Base-by-base conservation (phyloP, 2,888 invertebrate genomes). In the Ichneumoninae sp. region DNA sequence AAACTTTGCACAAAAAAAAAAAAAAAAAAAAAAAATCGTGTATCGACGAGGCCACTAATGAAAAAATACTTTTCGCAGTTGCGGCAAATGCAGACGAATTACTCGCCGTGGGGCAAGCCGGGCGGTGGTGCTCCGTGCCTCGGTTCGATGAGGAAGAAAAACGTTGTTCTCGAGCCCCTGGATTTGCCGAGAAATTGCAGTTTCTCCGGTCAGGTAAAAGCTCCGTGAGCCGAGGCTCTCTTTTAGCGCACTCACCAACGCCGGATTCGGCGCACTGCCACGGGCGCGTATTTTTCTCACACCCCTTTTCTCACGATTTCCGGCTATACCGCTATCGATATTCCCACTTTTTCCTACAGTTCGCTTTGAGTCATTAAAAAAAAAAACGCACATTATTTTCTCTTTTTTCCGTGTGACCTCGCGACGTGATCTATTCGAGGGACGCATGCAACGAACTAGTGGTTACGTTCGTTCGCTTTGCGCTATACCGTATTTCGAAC, bases 101-200 rank as follows among this genome's bases (percentile, higher is more conserved):
- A 97, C 92, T 96, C 96, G 94, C 97, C 97, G 7, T 97, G 97
- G 97, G 97, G 97, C 4, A 95, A 95, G 82, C 96, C 96, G 10
- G 97, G 97, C 2, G 96, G 96, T 69, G 97, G 97, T 36, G 97
- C 97, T 26, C 63, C 63, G 5, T 96, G 96, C 90, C 89, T 95
- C 13, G 94, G 93, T 26, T 95, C 96, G 82, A 93, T 96, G 47
- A 95, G 97, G 26, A 96, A 96, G 90, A 95, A 96, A 89, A 96
- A 97, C 90, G 95, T 97, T 40, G 95, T 96, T 66, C 94, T 96
- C 83, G 95, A 95, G 71, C 96, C 96, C 80, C 94, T 87, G 78
- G 88, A 88, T 70, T 85, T 85, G 30, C 71, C 75, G 40, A 85
- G 80, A 79, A 85, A 78, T 84, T 81, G 77, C 74, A 76, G 73